Percentiles rank a stretch among this genome's conserved stretches.
phyloP scores from a whole-genome alignment of 1,140 invertebrate genomes.

The Musca vetustissima region DNA sequence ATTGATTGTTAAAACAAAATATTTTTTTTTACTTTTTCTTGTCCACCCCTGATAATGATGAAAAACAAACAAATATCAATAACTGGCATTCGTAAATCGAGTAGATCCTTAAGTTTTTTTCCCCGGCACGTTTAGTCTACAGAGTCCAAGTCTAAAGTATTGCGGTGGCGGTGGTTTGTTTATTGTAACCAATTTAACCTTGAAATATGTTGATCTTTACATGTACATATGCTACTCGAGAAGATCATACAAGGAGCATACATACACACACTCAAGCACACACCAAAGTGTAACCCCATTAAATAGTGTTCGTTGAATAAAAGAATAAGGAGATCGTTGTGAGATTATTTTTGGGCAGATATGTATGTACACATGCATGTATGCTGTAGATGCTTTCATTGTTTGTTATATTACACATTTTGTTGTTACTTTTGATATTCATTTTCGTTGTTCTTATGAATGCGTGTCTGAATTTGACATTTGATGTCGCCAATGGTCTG shows the following conservation, averaged over 20 bases:
- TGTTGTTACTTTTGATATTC: neutral
- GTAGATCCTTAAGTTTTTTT: neutral
- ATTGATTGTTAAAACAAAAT: neutral
- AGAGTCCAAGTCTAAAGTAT: neutral
- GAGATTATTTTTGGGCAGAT: no score
- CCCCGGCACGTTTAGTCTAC: neutral
- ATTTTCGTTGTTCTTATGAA: slow-evolving; percentile 4
- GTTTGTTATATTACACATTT: slow-evolving; percentile 24
- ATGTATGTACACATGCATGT: no score
- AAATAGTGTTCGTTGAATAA: no score
- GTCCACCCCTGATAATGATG: slow-evolving; percentile 7
- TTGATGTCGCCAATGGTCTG: slow-evolving; percentile 17
- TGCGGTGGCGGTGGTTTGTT: slow-evolving; percentile 28
- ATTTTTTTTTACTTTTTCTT: neutral
- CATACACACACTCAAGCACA: no score
- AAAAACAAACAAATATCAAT: neutral
- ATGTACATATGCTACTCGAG: neutral
- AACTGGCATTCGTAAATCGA: no score
- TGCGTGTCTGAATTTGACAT: slow-evolving; percentile 25
- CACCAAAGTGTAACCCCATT: no score
- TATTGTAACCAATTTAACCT: slow-evolving; percentile 31
- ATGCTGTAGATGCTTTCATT: slow-evolving; percentile 17
- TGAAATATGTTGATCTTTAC: slow-evolving; percentile 28
- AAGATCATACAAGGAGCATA: no score
- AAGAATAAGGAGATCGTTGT: no score